Conservation (phyloP, 2,113 vertebrate genomes). For the Zosterops pallidus region DNA sequence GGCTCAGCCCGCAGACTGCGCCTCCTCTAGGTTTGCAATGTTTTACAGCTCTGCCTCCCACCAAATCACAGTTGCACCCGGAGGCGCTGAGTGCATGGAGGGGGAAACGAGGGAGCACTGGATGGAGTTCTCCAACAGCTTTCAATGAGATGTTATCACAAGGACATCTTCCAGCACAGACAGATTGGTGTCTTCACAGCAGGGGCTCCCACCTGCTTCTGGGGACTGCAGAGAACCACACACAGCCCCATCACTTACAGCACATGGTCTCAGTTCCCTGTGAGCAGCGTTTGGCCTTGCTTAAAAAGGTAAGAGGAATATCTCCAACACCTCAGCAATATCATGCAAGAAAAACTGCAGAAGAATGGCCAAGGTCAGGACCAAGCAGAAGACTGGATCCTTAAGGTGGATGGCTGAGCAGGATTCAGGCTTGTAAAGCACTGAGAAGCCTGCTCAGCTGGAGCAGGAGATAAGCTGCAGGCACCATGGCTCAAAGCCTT, state of each 20-base stretch:
- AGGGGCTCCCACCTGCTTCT: neutral
- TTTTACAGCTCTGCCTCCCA: neutral
- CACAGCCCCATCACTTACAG: accelerated
- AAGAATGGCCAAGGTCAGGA: neutral
- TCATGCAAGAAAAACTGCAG: neutral
- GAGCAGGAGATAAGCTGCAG: neutral
- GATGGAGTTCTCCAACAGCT: neutral
- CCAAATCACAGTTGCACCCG: accelerated
- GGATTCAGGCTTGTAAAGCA: neutral
- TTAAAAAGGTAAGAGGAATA: neutral
- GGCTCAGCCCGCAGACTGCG: neutral
- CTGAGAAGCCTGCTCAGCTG: neutral
- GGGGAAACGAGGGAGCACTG: neutral
- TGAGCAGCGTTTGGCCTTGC: neutral
- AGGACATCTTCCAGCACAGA: neutral
- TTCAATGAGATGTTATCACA: neutral
- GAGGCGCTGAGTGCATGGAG: accelerated
- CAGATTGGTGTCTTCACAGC: neutral
- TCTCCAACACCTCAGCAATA: neutral
- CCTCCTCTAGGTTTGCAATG: neutral
- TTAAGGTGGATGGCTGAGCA: neutral
- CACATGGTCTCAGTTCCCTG: neutral
- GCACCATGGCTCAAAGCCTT: neutral
- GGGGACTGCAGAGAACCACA: neutral
- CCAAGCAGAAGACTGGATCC: neutral